Conservation (phyloP, 1,140 invertebrate genomes). For the Dufourea novaeangliae region DNA sequence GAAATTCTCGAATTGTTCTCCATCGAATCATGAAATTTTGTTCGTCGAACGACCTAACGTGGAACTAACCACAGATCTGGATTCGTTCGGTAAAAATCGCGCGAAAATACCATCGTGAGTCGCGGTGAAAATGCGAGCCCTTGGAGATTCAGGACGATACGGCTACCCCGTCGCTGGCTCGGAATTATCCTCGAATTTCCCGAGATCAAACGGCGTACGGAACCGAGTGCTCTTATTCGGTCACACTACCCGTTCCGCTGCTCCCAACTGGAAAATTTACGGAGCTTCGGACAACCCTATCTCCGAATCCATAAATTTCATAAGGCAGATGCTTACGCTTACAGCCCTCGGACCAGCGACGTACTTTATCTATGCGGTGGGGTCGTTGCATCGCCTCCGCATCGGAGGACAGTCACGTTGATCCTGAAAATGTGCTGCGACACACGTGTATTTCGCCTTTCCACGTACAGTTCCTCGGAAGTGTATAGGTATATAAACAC, state of each 20-base stretch:
- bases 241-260: background rate
- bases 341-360: background rate
- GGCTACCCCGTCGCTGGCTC: background rate
- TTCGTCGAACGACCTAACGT: background rate
- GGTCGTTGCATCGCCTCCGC: no score
- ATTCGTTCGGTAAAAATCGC: background rate
- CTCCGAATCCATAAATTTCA: slow-evolving; percentile 21
- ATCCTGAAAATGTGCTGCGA: no score
- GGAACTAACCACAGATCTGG: background rate
- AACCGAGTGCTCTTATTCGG: slow-evolving; percentile 8
- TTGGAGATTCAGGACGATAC: background rate
- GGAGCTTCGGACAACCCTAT: slow-evolving; percentile 22
- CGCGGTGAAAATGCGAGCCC: background rate
- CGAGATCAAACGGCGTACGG: slow-evolving; percentile 30
- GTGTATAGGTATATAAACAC: no score
- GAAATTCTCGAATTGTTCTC: background rate
- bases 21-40: background rate
- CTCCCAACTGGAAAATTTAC: slow-evolving; percentile 5
- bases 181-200: slow-evolving; percentile 30
- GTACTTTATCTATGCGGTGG: slow-evolving; percentile 3
- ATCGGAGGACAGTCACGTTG: no score
- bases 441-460: no score
- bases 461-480: no score
- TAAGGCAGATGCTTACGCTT: slow-evolving; percentile 5
- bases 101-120: background rate